A percentile compares a stretch with the other conserved stretches of the same genome.
Conservation (phyloP, 2,797 vertebrate species). For the Amblyraja radiata region DNA sequence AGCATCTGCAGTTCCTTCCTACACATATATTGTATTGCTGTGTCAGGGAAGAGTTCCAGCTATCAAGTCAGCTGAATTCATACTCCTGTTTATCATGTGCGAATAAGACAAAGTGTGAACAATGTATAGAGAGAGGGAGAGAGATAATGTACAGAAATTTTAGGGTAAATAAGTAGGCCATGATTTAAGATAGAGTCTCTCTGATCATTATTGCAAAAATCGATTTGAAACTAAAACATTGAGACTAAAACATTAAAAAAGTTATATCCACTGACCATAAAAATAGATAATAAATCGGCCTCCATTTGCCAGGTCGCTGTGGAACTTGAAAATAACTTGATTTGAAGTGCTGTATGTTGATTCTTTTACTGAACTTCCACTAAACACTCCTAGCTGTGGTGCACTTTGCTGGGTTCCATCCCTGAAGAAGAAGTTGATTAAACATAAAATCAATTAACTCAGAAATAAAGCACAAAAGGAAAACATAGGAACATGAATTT, state of each 20-base stretch:
- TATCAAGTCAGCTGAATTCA: no score
- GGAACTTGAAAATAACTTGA: slow-evolving; percentile 85
- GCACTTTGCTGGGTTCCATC: slow-evolving; percentile 84
- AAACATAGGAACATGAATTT: neutral
- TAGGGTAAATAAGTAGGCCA: no score
- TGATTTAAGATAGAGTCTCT: neutral
- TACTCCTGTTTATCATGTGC: no score
- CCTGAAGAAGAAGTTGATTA: slow-evolving; percentile 54
- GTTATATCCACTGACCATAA: slow-evolving; percentile 63
- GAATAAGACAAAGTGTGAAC: neutral
- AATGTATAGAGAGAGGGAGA: neutral
- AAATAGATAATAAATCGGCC: slow-evolving; percentile 82
- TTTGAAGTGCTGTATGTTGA: slow-evolving; percentile 84
- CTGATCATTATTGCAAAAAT: neutral
- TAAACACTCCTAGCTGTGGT: slow-evolving; percentile 84
- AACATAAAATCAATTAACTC: neutral
- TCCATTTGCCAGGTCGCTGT: slow-evolving; percentile 77
- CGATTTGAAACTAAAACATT: neutral
- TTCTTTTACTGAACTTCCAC: slow-evolving; percentile 74
- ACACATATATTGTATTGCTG: no score
- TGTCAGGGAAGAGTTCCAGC: no score
- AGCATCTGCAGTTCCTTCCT: no score
- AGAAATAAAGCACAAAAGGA: neutral
- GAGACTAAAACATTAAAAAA: neutral
- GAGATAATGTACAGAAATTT: neutral